Base-by-base conservation (phyloP, 2,113 vertebrate species). In the Psilopsiagon aurifrons region DNA sequence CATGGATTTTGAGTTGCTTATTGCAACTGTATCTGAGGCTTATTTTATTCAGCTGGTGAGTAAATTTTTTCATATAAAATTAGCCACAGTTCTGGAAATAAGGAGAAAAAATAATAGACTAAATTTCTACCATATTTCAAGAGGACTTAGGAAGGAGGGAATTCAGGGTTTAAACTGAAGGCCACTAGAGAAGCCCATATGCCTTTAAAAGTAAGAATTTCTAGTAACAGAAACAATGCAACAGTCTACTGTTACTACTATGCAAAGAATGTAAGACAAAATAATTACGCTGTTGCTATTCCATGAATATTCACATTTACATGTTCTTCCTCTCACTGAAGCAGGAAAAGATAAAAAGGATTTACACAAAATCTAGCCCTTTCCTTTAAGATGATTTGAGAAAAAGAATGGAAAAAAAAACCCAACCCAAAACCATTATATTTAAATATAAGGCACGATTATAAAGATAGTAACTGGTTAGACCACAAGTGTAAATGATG, bases 81-180 rank as follows among this genome's bases (percentile, higher is more conserved):
- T 2, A 83, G 28, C 43, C 33, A 60, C 4, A 35, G 5, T 70
- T 81, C 17, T 15, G 47, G 52, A 90, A 87, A 84, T 27, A 49
- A 54, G 69, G 9, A 46, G 23, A 70, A 85, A 86, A 81, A 81
- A 4, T 63, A 7, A 57, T 57, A 52, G n/a, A 17, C 27, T 44
- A 49, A 24, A 3, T 62, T 74, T 83, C 44, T 39, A 66, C 51
- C 6, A 28, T 17, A 43, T 63, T 78, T 78, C 64, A 63, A 27
- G 7, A 12, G 15, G 10, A 60, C 7, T 78, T 17, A 2, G 9
- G 7, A 6, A 13, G 14, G 4, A 4, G 2, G 8, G 22, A 54
- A 68, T n/a, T n/a, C n/a, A 60, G 47, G 8, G 6, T 63, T 71
- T 86, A 59, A 86, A 39, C 8, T 68, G 29, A 68, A 64, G 23